Percentiles rank a stretch among this genome's conserved stretches.
Evolutionary conservation across 2,888 invertebrate genomes (phyloP).

Genomic region (Tupiocoris notatus): DNA sequence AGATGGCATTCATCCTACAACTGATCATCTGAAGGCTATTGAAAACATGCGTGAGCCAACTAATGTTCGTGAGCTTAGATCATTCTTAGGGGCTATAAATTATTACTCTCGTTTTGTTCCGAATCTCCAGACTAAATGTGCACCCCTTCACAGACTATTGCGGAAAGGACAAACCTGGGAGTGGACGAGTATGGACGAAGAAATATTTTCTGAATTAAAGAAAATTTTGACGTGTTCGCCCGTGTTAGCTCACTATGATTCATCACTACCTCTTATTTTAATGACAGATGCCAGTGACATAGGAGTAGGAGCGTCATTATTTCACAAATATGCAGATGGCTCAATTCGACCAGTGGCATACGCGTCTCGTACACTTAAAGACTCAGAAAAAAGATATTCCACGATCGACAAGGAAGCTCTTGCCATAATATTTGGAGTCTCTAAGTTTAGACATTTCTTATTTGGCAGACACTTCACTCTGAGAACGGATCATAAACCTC

Average conservation of each 20-base stretch:
- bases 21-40: not conserved
- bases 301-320: too few relatives aligned
- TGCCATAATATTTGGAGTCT: too few relatives aligned
- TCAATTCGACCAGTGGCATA: too few relatives aligned
- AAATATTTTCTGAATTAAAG: not conserved
- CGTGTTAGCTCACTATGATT: not conserved
- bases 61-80: not conserved
- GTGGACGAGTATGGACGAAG: not conserved
- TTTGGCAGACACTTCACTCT: too few relatives aligned
- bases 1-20: not conserved
- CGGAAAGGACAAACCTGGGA: not conserved
- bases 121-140: not conserved
- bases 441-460: too few relatives aligned
- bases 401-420: too few relatives aligned
- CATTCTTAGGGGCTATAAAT: constrained; percentile 6
- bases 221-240: not conserved
- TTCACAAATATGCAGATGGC: too few relatives aligned
- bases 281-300: too few relatives aligned
- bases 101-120: not conserved
- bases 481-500: too few relatives aligned
- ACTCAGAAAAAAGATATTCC: too few relatives aligned
- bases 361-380: too few relatives aligned
- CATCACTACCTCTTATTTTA: too few relatives aligned
- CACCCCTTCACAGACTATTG: not conserved
- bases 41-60: not conserved